Evolutionary conservation across 1,140 invertebrate species (phyloP), one percentile per base, ranked within the genome.

Genomic region (Amyelois transitella): DNA sequence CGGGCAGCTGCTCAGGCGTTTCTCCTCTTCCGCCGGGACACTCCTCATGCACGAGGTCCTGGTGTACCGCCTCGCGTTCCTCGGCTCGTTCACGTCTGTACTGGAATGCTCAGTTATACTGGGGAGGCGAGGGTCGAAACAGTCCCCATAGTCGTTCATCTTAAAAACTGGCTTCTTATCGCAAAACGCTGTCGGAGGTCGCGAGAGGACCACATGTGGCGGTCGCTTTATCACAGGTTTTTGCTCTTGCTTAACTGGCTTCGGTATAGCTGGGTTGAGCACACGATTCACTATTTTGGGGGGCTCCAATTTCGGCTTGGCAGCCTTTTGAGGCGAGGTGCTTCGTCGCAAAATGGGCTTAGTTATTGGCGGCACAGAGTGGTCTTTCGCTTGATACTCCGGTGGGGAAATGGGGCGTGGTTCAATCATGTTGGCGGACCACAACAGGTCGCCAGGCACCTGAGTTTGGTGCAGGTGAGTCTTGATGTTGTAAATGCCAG

Each of bases 401-500:
- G 83, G 80, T 0, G 81, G 83, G 0, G 77, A 69, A 2, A 49
- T 12, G 0, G 83, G 78, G 6, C 78, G 52, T 0, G 77, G 63
- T 21, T 85, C 81, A 6, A 66, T 65, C 1, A 66, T 44, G 48
- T 60, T 74, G 2, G 72, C 51, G 0, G 78, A 70, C 84, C 84
- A 87, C 5, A 87, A 75, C 17, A 79, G 58, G 18, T 85, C 81
- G 0, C 72, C 75, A 0, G 80, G 58, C 0, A 55, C 51, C 19
- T 73, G 66, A 32, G 77, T 57, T 45, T 82, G 80, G 17, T 74
- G 75, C 1, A 78, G 55, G 45, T 84, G 84, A 0, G 66, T 71
- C 51, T 81, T 77, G 14, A 87, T 83, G 63, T 86, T 85, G 64
- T 81, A 84, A 12, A 87, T 81, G 53, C 84, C 84, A 0, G 69